These are phyloP conservation scores for Nemopilema nomurai DNA, from an alignment of 30 jellyfish, hydroid and myxozoan genomes.

Conservation along the genomic window DNA sequence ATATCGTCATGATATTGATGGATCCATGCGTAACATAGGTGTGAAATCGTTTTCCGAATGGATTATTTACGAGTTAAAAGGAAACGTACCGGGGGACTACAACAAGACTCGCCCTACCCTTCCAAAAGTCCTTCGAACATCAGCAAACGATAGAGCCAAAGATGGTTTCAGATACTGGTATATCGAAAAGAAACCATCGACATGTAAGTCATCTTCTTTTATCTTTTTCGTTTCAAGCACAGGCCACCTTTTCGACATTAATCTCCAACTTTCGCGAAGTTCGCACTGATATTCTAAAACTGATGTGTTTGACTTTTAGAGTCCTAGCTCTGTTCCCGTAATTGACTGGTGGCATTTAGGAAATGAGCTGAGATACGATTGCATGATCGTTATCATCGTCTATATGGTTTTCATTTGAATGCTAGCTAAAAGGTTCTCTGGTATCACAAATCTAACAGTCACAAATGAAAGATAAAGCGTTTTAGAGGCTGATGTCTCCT, in stretches of 20 bases:
- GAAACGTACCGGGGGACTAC: constrained; percentile 80
- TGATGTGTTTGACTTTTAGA: too few relatives aligned
- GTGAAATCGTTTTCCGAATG: constrained; percentile 71
- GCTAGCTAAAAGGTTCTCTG: too few relatives aligned
- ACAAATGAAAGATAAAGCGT: too few relatives aligned
- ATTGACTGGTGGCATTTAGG: too few relatives aligned
- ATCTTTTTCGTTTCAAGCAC: neutral
- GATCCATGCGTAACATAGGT: constrained; percentile 70
- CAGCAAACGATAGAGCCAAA: constrained; percentile 82
- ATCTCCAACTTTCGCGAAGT: neutral
- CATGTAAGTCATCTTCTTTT: constrained; percentile 21
- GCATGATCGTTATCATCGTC: too few relatives aligned
- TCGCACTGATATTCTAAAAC: too few relatives aligned
- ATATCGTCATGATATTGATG: constrained; percentile 73
- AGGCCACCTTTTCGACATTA: neutral
- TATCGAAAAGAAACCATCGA: constrained; percentile 70
- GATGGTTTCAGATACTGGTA: constrained; percentile 82
- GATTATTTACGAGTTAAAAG: constrained; percentile 74
- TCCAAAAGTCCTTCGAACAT: constrained; percentile 54
- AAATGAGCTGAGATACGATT: too few relatives aligned
- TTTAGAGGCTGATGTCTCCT: too few relatives aligned
- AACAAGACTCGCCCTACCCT: constrained; percentile 28
- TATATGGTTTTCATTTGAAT: too few relatives aligned
- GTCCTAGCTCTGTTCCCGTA: too few relatives aligned
- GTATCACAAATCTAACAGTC: too few relatives aligned